Base-by-base conservation (phyloP, 2,888 invertebrate species). In the Leptothorax acervorum region DNA sequence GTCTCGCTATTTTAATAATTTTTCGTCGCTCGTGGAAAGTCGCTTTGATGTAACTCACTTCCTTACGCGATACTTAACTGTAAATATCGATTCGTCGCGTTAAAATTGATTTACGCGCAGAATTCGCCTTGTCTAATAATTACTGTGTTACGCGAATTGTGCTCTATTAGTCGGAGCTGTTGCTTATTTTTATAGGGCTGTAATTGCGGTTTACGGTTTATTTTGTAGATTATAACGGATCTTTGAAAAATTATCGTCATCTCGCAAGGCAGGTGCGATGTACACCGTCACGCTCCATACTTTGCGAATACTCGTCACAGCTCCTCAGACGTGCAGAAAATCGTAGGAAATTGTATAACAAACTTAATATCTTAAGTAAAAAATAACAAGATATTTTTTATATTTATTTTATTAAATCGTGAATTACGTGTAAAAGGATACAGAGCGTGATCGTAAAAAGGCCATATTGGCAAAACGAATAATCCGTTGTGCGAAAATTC, bases 141-240 rank as follows among this genome's bases (percentile, higher is more conserved):
- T 57, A 28, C 3, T 23, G 39, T 9, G 48, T 35, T 45, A 35
- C 51, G 48, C 39, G 55, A 78, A 42, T 79, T 31, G 31, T 31
- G 31, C 66, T 45, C 55, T 18, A 48, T 68, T 68, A 68, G 48
- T 28, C 15, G 12, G 39, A 18, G 45, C 65, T n/a, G n/a, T 35
- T n/a, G 31, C 66, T 45, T 18, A 48, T 48, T 55, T 83, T 78
- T 70, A n/a, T 11, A 6, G 15, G 39, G 28, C 31, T 45, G 57
- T 81, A 84, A 81, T 81, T 42, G 65, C 48, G 60, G 53, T 70
- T 83, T 70, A 83, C 51, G 62, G 68, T 73, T 76, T 45, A 45
- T 23, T 71, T 63, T 11, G 70, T 55, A 70, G 63, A 79, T 70
- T 45, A 62, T 55, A 71, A 81, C 79, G 79, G 79, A 70, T 71